phyloP scores from a whole-genome alignment of 2,113 vertebrate species.

The Pomatorhinus ruficollis region DNA sequence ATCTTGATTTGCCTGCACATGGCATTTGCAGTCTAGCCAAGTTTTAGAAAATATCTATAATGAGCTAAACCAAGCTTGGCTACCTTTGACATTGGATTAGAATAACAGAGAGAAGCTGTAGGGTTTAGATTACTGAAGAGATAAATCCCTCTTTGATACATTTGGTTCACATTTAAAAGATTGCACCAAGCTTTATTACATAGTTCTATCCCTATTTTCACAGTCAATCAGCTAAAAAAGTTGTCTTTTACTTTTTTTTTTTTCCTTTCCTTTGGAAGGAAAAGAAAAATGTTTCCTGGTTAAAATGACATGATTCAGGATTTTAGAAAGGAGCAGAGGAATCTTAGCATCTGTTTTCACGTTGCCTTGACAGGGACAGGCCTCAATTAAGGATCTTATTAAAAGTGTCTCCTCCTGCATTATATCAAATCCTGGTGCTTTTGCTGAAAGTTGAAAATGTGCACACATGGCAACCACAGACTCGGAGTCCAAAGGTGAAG shows the following conservation, averaged over 20 bases:
- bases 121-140: not conserved
- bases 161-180: not conserved
- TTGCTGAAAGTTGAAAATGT: not conserved
- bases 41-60: not conserved
- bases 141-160: not conserved
- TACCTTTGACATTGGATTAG: not conserved
- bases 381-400: not conserved
- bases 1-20: not conserved
- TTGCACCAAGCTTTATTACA: not conserved
- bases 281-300: not conserved
- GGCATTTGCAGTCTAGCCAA: not conserved
- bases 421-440: not conserved
- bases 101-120: not conserved
- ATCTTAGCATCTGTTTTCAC: not conserved
- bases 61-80: not conserved
- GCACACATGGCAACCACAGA: not conserved
- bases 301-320: not conserved
- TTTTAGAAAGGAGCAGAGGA: not conserved
- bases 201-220: not conserved
- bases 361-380: not conserved
- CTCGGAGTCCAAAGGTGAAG: not conserved
- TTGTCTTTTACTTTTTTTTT: not conserved
- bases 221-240: not conserved
- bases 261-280: not conserved
- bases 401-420: not conserved